phyloP scores from a whole-genome alignment of 2,888 invertebrate genomes.

The Spialia ferax region DNA sequence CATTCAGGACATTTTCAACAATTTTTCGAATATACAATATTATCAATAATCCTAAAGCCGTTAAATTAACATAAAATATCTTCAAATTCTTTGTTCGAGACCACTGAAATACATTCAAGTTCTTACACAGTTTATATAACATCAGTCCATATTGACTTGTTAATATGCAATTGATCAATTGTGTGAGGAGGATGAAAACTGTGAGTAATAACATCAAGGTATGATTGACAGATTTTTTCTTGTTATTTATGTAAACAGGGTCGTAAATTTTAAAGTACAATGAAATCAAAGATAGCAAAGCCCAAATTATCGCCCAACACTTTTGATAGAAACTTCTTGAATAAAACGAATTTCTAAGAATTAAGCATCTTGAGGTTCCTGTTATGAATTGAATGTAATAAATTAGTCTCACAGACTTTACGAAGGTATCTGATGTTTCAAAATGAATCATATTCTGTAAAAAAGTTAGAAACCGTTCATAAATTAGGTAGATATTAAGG shows the following conservation, averaged over 20 bases:
- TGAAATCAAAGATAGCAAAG: neutral
- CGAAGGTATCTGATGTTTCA: neutral
- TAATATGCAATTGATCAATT: conserved; percentile 16
- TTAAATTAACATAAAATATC: neutral
- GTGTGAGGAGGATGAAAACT: neutral
- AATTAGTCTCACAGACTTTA: conserved; percentile 9
- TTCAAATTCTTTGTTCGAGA: neutral
- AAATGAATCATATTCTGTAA: conserved; percentile 1
- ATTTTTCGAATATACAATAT: neutral
- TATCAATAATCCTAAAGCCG: neutral
- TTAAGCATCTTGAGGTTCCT: conserved; percentile 12
- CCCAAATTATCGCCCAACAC: neutral
- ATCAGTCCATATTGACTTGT: conserved; percentile 5
- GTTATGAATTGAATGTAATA: conserved; percentile 21
- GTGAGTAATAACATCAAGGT: neutral
- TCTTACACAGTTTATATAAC: conserved; percentile 2
- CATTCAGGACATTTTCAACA: neutral
- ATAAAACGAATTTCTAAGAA: conserved; percentile 14
- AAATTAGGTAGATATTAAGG: neutral
- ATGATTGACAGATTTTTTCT: too few relatives aligned
- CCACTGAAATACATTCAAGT: conserved; percentile 16
- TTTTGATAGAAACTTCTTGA: conserved; percentile 10
- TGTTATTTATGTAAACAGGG: neutral
- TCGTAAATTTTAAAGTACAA: neutral
- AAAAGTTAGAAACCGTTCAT: neutral